Percentiles rank a stretch among this genome's conserved stretches.
These are phyloP conservation scores for Sthenelais limicola DNA, from an alignment of 2,888 invertebrate genomes.

Conservation along the genomic window DNA sequence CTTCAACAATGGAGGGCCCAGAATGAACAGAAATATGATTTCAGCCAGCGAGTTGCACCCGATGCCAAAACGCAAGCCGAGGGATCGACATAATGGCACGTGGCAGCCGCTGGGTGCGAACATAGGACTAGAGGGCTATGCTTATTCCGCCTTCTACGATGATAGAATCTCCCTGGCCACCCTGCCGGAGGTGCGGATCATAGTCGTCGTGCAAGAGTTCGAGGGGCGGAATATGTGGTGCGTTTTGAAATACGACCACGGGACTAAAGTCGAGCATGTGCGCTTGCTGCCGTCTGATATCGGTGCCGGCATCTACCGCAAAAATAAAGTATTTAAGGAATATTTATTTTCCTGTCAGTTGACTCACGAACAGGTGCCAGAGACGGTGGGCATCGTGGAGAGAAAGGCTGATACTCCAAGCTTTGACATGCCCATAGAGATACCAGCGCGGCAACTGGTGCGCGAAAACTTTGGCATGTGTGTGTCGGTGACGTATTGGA, in stretches of 20 bases:
- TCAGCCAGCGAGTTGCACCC: constrained; percentile 25
- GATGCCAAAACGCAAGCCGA: not conserved
- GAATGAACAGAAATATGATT: too few relatives aligned
- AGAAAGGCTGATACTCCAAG: constrained; percentile 8
- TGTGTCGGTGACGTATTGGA: constrained; percentile 48
- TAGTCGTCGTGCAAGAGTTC: constrained; percentile 36
- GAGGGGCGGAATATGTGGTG: constrained; percentile 33
- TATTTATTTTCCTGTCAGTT: constrained; percentile 27
- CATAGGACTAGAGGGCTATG: constrained; percentile 22
- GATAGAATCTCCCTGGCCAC: constrained; percentile 39
- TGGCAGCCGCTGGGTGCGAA: constrained; percentile 9
- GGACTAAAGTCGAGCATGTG: not conserved
- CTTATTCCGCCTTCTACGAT: constrained; percentile 47
- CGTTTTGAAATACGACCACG: constrained; percentile 30
- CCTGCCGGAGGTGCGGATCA: constrained; percentile 29
- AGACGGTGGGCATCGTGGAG: constrained; percentile 19
- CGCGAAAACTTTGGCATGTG: constrained; percentile 42
- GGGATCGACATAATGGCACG: constrained; percentile 1
- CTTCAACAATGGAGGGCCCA: too few relatives aligned
- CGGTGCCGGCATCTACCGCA: constrained; percentile 36
- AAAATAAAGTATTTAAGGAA: constrained; percentile 30
- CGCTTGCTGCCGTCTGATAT: constrained; percentile 28
- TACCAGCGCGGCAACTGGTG: constrained; percentile 15
- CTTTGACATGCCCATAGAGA: constrained; percentile 39
- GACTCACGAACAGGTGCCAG: constrained; percentile 21